phyloP scores from a whole-genome alignment of 92 coral and sea anemone species.

The Epizoanthus scotinus region DNA sequence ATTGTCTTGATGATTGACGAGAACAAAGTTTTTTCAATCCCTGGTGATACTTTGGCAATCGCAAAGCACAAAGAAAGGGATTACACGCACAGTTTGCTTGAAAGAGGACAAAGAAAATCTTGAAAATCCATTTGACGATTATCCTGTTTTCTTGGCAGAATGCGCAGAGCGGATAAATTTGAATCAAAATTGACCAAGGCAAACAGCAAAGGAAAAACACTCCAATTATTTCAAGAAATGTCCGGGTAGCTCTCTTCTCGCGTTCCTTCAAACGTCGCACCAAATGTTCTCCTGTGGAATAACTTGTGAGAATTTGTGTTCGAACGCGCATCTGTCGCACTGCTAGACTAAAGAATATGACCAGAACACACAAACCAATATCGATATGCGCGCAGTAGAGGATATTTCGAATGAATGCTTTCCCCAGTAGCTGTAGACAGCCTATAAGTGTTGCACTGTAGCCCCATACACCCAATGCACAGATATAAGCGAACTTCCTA shows the following conservation, averaged over 20 bases:
- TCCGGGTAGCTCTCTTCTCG: conserved; percentile 65
- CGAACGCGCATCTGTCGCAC: conserved; percentile 52
- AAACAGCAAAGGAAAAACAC: conserved; percentile 62
- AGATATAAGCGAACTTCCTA: conserved; percentile 39
- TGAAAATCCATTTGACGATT: conserved; percentile 53
- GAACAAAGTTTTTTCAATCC: conserved; percentile 30
- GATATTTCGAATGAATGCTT: conserved; percentile 49
- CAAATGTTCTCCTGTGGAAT: conserved; percentile 29
- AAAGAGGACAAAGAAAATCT: conserved; percentile 60
- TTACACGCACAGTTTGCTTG: conserved; percentile 73
- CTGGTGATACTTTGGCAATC: conserved; percentile 63
- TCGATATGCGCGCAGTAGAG: conserved; percentile 69
- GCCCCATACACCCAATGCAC: conserved; percentile 43
- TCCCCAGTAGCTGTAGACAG: conserved; percentile 46
- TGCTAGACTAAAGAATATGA: conserved; percentile 48
- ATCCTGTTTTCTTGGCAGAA: conserved; percentile 44
- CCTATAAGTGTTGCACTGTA: conserved; percentile 55
- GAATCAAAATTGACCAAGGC: conserved; percentile 82
- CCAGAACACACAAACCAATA: conserved; percentile 51
- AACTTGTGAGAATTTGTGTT: conserved; percentile 49
- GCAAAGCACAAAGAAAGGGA: conserved; percentile 75
- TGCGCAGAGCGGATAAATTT: conserved; percentile 56
- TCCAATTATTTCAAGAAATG: conserved; percentile 54
- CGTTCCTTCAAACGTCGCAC: conserved; percentile 45
- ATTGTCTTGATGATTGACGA: no score